Base-by-base conservation (phyloP, 2,797 vertebrate species). In the Myotis findleyi region DNA sequence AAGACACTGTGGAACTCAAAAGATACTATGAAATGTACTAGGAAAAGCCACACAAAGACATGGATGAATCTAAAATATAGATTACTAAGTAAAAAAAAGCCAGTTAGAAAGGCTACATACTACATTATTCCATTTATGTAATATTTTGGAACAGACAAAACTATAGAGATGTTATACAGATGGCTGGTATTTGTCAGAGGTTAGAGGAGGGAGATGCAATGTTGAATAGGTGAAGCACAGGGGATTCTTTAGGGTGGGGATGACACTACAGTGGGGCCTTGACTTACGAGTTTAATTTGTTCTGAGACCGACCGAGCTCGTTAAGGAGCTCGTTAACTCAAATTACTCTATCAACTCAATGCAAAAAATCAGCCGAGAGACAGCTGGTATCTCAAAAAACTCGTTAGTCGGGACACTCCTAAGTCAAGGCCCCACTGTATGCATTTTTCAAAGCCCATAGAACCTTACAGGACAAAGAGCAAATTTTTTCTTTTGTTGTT, bases 91-190 rank as follows among this genome's bases (percentile, higher is more conserved):
- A 77, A 91, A 84, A 44, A 18, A 84, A 87, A 36, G n/a, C 33
- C 55, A 88, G 18, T 68, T 94, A 17, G 44, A 87, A 92, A 92
- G 41, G 66, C 6, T 62, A 94, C 36, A 82, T 72, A 73, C 14
- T 77, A 27, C 44, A 92, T 41, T 41, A 73, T 87, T 86, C 16
- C 25, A 92, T 87, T 95, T 94, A 86, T 68, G 6, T 30, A 93
- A 77, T 44, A 92, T 59, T 93, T 89, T 87, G 30, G 72, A 95
- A 95, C 83, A 75, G 27, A 69, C 30, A 90, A 91, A 81, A 69
- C 53, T 88, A 55, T 66, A 77, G 38, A 95, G 82, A 88, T 68
- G 59, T 33, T 82, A 77, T 80, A 82, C 21, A 88, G 18, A 73
- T 79, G 53, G 92, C 33, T 59, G 87, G 73, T 69, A 41, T n/a